Conservation (phyloP, 2,888 invertebrate species). For the Ceriagrion tenellum region DNA sequence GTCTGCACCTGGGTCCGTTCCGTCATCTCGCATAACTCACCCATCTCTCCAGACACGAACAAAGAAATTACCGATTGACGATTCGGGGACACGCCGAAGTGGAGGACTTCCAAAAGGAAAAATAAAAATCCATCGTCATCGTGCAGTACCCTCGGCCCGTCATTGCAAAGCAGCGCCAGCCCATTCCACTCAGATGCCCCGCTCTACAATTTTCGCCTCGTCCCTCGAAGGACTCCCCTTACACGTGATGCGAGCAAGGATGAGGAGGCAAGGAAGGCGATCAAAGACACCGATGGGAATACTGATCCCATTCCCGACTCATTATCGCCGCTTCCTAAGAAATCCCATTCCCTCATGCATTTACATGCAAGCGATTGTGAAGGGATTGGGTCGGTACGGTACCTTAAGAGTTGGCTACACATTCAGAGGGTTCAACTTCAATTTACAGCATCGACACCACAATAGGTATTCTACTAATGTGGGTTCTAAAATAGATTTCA, state of each 20-base stretch:
- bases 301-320: not conserved
- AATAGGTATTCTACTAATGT: too few species aligned
- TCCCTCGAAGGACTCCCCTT: not conserved
- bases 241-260: not conserved
- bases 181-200: not conserved
- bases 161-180: not conserved
- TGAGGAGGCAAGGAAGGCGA: not conserved
- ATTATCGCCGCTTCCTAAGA: not conserved
- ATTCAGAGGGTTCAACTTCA: too few species aligned
- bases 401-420: too few species aligned
- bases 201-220: not conserved
- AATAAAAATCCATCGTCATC: not conserved
- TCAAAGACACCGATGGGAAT: slow-evolving; percentile 24
- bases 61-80: slow-evolving; percentile 25
- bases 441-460: too few species aligned
- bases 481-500: not conserved
- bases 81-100: not conserved
- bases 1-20: slow-evolving; percentile 52
- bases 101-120: slow-evolving; percentile 34
- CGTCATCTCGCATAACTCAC: slow-evolving; percentile 14
- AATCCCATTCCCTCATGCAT: not conserved
- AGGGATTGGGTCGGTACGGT: too few species aligned
- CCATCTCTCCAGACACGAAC: not conserved
- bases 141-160: not conserved
- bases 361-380: not conserved